A percentile compares a stretch with the other conserved stretches of the same genome.
Evolutionary conservation across 2,113 vertebrate species (phyloP).

Genomic region (Apaloderma vittatum): DNA sequence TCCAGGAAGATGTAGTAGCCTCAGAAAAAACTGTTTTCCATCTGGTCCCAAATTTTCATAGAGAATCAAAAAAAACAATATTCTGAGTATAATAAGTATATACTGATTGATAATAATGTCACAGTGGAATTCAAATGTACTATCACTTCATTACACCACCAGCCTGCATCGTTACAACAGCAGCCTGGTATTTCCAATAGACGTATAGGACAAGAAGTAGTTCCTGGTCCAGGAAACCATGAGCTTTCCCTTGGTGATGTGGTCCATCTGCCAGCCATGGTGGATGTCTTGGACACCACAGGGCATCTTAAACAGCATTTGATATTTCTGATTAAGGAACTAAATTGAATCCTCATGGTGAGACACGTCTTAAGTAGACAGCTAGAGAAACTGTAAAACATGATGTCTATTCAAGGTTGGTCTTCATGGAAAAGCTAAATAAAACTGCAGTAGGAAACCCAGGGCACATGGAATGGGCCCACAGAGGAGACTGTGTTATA

Average conservation of each 20-base stretch:
- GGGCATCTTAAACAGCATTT: not conserved
- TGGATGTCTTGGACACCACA: rapidly evolving
- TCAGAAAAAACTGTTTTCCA: constrained; percentile 11
- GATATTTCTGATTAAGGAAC: not conserved
- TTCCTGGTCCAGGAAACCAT: not conserved
- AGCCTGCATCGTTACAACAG: not conserved
- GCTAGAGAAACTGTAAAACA: not conserved
- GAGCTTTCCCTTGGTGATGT: not conserved
- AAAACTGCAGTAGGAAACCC: not conserved
- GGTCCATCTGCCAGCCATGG: not conserved
- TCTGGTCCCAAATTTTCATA: constrained; percentile 16
- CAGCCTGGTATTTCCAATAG: not conserved
- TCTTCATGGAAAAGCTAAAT: not conserved
- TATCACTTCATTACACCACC: not conserved
- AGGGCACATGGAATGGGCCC: not conserved
- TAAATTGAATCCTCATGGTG: not conserved
- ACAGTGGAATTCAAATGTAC: not conserved
- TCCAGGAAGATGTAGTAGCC: not conserved
- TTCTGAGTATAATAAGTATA: not conserved
- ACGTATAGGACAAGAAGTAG: not conserved
- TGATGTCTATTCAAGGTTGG: not conserved
- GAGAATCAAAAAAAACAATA: constrained; percentile 11
- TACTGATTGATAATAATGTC: not conserved
- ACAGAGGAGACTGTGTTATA: not conserved
- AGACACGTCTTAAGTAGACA: not conserved